phyloP scores from a whole-genome alignment of 2,888 invertebrate species.

The Cheilosia soror region DNA sequence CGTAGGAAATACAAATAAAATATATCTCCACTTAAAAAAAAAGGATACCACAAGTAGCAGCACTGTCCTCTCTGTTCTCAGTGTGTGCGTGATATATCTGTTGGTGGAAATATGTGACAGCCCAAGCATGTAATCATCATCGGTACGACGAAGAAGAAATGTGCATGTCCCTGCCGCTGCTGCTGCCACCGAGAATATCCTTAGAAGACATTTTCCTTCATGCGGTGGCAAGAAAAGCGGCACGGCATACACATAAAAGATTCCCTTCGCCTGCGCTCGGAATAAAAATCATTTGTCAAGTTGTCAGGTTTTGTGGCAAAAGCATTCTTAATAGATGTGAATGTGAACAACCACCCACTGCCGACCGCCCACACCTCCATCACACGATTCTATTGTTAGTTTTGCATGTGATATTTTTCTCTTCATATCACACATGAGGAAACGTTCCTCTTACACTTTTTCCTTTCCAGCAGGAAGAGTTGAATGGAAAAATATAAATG shows the following conservation, averaged over 20 bases:
- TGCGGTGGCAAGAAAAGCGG: conserved; percentile 39
- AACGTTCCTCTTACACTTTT: conserved; percentile 64
- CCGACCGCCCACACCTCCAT: conserved; percentile 7
- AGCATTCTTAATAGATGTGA: conserved; percentile 74
- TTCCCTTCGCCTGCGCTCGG: conserved; percentile 49
- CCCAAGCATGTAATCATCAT: conserved; percentile 62
- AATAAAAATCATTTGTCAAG: conserved; percentile 75
- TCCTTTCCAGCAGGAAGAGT: conserved; percentile 59
- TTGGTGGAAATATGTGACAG: conserved; percentile 62
- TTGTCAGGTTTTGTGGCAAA: conserved; percentile 74
- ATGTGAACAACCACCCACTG: conserved; percentile 42
- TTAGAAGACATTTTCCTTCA: conserved; percentile 50
- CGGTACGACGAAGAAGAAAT: conserved; percentile 29
- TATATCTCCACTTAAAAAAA: conserved; percentile 49
- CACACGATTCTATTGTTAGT: conserved; percentile 70
- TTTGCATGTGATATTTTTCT: conserved; percentile 74
- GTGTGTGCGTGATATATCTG: conserved; percentile 50
- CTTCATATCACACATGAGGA: conserved; percentile 70
- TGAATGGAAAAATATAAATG: conserved; percentile 74
- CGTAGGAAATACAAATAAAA: conserved; percentile 20
- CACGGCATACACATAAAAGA: conserved; percentile 35
- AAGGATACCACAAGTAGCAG: conserved; percentile 3
- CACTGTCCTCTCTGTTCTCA: conserved; percentile 35
- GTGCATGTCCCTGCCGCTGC: conserved; percentile 21
- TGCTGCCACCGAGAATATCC: conserved; percentile 34